Base-by-base conservation (phyloP, 1,140 invertebrate species). In the Apis mellifera region DNA sequence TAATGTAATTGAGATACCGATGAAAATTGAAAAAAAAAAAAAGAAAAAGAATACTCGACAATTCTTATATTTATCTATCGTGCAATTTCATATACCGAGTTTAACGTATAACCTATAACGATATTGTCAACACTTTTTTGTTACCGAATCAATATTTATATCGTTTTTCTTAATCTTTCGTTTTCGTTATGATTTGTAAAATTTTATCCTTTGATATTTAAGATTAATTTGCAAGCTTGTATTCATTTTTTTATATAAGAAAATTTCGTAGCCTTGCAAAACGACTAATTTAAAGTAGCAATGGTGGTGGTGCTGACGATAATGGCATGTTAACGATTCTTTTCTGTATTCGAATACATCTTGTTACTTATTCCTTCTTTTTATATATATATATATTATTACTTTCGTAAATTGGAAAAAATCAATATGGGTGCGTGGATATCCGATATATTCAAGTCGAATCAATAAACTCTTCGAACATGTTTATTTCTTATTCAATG, bases 251-350 rank as follows among this genome's bases (percentile, higher is more conserved):
- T 9, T 65, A n/a, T 55, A 42, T 12, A 65, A 60, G 17, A 69
- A 69, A 71, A 52, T 23, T 57, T 72, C 19, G 62, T 66, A 86
- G 57, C 62, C 78, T 82, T 59, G 42, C 50, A 42, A 57, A 32
- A 82, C 54, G 21, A 87, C 86, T 88, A 88, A 88, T 88, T 77
- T 82, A 64, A 88, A 79, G 69, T 89, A 89, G 79, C 89, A 73
- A 82, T 65, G 91, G 89, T 92, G 92, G 90, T 92, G 90, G 92
- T 92, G 85, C 78, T 87, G 89, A 88, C 91, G 89, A 91, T 86
- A 90, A 86, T 91, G 91, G 91, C 91, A 93, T 93, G 92, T 88
- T 85, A 85, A 83, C 69, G 85, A 89, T 86, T 59, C 85, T 84
- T 84, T 73, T 84, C 84, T 69, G 65, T 57, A 84, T 62, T 55